These are phyloP conservation scores for Aphrocallistes beatrix DNA, from an alignment of 37 sponge, comb jelly and placozoan genomes.

Conservation along the genomic window DNA sequence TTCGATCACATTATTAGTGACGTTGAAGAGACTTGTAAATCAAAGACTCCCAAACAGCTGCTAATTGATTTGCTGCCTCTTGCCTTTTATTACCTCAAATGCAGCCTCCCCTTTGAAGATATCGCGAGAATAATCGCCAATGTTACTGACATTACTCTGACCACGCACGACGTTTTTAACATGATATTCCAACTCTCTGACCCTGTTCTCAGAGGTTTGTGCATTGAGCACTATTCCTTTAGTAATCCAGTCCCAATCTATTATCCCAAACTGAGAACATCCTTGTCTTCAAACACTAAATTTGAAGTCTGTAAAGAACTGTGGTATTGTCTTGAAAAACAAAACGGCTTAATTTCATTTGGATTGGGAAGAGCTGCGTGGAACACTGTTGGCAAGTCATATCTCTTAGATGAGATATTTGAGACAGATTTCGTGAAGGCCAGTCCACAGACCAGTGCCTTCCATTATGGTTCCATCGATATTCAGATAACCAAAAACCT, in stretches of 20 bases:
- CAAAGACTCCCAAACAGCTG: too few species aligned
- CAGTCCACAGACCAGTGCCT: background rate
- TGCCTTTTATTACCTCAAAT: too few species aligned
- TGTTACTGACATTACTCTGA: too few species aligned
- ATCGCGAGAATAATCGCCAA: too few species aligned
- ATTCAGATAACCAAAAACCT: background rate
- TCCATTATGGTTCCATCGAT: background rate
- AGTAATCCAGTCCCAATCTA: background rate
- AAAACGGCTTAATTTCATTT: background rate
- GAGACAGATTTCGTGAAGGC: background rate
- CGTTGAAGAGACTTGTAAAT: too few species aligned
- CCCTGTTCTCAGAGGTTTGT: background rate
- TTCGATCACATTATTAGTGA: too few species aligned
- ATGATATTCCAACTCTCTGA: constrained; percentile 8
- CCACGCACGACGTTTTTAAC: too few species aligned
- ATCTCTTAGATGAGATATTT: background rate
- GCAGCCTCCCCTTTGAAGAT: too few species aligned
- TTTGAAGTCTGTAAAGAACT: background rate
- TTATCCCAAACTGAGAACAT: background rate
- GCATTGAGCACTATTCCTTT: constrained; percentile 10
- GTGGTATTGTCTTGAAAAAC: background rate
- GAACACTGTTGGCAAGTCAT: background rate
- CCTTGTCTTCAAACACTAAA: too few species aligned
- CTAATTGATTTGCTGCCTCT: too few species aligned
- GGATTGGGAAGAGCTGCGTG: background rate